Percentiles rank a stretch among this genome's conserved stretches.
These are phyloP conservation scores for Falco cherrug DNA, from an alignment of 2,797 vertebrate genomes.

Conservation along the genomic window DNA sequence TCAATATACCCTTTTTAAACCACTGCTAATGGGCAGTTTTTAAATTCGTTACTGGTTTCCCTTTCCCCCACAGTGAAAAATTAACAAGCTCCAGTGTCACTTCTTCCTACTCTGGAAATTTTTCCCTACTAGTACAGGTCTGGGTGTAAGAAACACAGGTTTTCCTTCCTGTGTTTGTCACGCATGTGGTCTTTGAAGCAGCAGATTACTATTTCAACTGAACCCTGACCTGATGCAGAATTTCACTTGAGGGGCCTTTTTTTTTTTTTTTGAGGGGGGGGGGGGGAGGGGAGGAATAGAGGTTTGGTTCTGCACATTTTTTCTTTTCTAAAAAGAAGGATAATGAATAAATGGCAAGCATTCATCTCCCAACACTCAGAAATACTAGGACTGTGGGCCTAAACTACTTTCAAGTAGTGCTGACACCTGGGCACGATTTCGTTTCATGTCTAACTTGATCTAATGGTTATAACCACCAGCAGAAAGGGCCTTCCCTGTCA, in stretches of 20 bases:
- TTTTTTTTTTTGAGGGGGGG: no score
- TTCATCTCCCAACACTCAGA: not conserved
- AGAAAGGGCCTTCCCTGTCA: not conserved
- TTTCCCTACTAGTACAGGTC: not conserved
- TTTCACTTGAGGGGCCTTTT: not conserved
- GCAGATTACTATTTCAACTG: slow-evolving; percentile 5
- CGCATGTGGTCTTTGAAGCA: not conserved
- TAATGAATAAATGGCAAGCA: not conserved
- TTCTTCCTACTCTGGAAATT: not conserved
- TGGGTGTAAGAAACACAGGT: not conserved
- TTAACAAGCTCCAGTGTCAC: not conserved
- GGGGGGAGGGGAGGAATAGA: no score
- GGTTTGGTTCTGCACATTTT: not conserved
- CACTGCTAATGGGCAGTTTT: not conserved
- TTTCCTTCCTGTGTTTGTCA: not conserved
- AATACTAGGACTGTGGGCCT: not conserved
- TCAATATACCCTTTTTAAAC: not conserved
- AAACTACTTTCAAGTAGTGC: not conserved
- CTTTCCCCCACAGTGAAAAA: not conserved
- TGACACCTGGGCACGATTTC: not conserved
- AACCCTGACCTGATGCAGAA: not conserved
- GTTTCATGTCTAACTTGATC: not conserved
- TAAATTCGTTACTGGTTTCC: not conserved
- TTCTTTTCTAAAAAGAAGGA: not conserved
- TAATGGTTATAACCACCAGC: not conserved